Conservation (phyloP, 2,797 vertebrate genomes). For the Limosa lapponica region DNA sequence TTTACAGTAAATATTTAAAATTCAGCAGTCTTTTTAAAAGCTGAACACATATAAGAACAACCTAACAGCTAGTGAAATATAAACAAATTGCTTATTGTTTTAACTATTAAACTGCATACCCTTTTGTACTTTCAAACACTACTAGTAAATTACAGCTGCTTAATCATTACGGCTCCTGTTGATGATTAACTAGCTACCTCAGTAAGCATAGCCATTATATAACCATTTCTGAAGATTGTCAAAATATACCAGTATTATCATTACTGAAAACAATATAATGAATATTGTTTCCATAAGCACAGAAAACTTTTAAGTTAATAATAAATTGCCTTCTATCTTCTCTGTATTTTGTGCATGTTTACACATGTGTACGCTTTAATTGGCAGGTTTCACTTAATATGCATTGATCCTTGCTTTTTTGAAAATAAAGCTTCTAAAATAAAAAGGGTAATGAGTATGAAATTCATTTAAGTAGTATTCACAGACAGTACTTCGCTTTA, state of each 20-base stretch:
- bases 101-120: conserved; percentile 31
- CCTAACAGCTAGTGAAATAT: conserved; percentile 4
- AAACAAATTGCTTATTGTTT: conserved; percentile 5
- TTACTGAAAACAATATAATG: not conserved
- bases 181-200: conserved; percentile 33
- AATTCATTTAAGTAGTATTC: not conserved
- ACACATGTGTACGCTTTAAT: not conserved
- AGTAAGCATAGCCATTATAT: not conserved
- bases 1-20: not conserved
- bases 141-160: conserved; percentile 19
- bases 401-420: not conserved
- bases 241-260: not conserved
- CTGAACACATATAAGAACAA: not conserved
- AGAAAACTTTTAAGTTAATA: not conserved
- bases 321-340: not conserved
- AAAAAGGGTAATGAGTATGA: not conserved
- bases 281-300: not conserved
- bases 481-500: not conserved
- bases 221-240: not conserved
- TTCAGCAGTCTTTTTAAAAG: not conserved
- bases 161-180: conserved; percentile 41
- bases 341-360: not conserved
- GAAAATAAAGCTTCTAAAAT: not conserved
- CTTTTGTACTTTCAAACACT: conserved; percentile 49
- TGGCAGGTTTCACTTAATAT: not conserved